Evolutionary conservation across 2,797 vertebrate genomes (phyloP).

Genomic region (Poeciliopsis paucimaculata): DNA sequence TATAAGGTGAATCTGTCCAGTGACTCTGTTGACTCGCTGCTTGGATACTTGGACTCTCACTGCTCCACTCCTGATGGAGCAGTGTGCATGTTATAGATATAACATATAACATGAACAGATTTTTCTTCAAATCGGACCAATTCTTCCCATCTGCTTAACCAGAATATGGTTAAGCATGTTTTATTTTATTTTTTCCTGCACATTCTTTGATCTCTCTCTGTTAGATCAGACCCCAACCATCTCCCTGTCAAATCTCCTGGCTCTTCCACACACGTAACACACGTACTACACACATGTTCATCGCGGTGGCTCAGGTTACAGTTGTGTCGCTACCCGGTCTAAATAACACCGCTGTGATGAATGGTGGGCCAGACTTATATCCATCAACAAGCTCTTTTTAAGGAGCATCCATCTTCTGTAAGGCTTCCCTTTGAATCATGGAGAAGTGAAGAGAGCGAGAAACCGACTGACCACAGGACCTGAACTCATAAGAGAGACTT

Average conservation of each 20-base stretch:
- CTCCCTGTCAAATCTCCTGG: conserved; percentile 40
- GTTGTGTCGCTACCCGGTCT: conserved; percentile 96
- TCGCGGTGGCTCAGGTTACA: conserved; percentile 90
- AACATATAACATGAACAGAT: background rate
- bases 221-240: conserved; percentile 27
- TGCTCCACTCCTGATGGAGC: background rate
- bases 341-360: conserved; percentile 99
- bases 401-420: conserved; percentile 74
- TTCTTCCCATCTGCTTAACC: background rate
- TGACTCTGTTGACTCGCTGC: background rate
- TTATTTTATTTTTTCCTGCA: background rate
- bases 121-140: background rate
- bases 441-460: conserved; percentile 50
- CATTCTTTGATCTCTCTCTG: conserved; percentile 3
- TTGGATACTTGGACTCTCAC: background rate
- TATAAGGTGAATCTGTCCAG: background rate
- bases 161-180: background rate
- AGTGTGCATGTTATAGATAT: background rate
- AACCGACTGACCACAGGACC: conserved; percentile 47
- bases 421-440: conserved; percentile 74
- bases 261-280: conserved; percentile 42
- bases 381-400: conserved; percentile 90
- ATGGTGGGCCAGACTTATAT: conserved; percentile 94
- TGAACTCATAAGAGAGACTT: conserved; percentile 50
- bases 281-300: conserved; percentile 25